Conservation (phyloP, 1,140 invertebrate genomes). For the Sinella curviseta region DNA sequence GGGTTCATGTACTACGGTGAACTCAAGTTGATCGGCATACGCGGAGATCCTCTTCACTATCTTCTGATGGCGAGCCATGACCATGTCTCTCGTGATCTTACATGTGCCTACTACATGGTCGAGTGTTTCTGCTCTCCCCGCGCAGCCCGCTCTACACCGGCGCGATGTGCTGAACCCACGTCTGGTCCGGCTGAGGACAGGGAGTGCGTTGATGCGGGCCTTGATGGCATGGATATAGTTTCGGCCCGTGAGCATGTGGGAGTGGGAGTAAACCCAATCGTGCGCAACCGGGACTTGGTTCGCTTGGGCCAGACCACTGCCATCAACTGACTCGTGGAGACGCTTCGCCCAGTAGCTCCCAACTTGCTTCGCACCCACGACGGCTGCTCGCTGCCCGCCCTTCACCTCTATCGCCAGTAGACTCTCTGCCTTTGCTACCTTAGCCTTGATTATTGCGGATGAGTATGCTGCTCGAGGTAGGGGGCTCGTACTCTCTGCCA, state of each 20-base stretch:
- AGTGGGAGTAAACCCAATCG: neutral
- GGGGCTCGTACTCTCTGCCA: neutral
- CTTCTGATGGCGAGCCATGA: neutral
- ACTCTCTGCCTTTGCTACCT: neutral
- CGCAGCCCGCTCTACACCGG: neutral
- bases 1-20: neutral
- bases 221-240: neutral
- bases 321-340: neutral
- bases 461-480: neutral
- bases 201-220: neutral
- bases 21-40: neutral
- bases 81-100: neutral
- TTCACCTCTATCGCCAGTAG: neutral
- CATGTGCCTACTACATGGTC: neutral
- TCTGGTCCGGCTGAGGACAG: neutral
- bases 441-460: neutral
- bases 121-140: neutral
- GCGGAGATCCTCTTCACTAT: neutral
- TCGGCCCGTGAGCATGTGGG: neutral
- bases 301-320: neutral
- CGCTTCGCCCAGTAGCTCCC: neutral
- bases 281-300: neutral
- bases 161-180: neutral
- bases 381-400: neutral
- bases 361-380: neutral